Percentiles rank a stretch among this genome's conserved stretches.
phyloP scores from a whole-genome alignment of 2,888 invertebrate genomes.

The Panopea generosa region DNA sequence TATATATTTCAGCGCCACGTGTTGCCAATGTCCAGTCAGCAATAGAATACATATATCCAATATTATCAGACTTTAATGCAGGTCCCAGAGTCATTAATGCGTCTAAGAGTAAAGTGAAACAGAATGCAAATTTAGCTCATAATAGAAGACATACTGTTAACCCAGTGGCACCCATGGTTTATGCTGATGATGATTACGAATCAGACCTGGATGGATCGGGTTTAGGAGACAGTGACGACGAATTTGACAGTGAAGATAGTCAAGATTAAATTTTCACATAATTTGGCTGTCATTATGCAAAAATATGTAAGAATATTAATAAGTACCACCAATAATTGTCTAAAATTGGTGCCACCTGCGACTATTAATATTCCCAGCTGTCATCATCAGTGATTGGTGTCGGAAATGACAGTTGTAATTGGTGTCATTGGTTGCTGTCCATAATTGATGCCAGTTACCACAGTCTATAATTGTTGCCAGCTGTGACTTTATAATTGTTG shows the following conservation, averaged over 20 bases:
- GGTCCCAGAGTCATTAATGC: constrained; percentile 54
- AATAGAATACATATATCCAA: constrained; percentile 96
- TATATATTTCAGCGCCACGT: constrained; percentile 90
- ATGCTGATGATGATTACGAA: constrained; percentile 34
- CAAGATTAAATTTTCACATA: constrained; percentile 75
- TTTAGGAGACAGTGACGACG: constrained; percentile 70
- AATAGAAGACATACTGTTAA: not conserved
- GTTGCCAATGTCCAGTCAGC: constrained; percentile 92
- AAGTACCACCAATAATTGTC: too few species aligned
- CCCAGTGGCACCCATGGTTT: too few species aligned
- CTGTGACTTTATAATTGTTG: too few species aligned
- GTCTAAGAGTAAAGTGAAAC: not conserved
- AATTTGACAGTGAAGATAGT: constrained; percentile 81
- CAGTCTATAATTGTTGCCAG: too few species aligned
- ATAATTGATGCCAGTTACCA: too few species aligned
- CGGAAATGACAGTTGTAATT: too few species aligned
- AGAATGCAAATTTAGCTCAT: not conserved
- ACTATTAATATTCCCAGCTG: too few species aligned
- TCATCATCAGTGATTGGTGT: too few species aligned
- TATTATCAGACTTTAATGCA: constrained; percentile 96
- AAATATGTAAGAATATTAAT: too few species aligned
- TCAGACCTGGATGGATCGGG: constrained; percentile 65
- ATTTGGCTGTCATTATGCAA: too few species aligned
- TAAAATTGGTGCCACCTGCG: too few species aligned
- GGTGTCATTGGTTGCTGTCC: too few species aligned